Conservation (phyloP, 2,888 invertebrate genomes). For the Labia minor region DNA sequence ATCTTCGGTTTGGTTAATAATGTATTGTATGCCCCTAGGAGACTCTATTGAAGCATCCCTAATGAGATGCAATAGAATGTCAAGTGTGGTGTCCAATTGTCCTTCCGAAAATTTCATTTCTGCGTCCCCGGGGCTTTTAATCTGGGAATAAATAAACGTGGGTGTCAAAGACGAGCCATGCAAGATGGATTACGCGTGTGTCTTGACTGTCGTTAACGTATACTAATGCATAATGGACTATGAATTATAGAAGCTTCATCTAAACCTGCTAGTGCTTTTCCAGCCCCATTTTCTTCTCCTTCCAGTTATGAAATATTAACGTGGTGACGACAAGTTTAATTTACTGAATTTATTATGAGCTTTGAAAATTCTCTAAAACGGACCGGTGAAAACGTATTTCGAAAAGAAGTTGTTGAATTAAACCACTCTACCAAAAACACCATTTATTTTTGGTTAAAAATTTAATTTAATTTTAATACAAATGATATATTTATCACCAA, state of each 20-base stretch:
- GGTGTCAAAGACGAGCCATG: background rate
- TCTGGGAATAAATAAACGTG: background rate
- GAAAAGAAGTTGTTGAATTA: too few relatives aligned
- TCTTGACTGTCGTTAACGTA: background rate
- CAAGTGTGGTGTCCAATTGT: background rate
- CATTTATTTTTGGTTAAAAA: too few relatives aligned
- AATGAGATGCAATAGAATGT: background rate
- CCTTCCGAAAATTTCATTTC: background rate
- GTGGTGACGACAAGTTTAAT: constrained; percentile 1
- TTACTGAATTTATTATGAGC: background rate
- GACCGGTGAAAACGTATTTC: background rate
- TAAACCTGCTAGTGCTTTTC: background rate
- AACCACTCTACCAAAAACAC: too few relatives aligned
- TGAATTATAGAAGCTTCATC: constrained; percentile 6
- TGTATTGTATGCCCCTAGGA: too few relatives aligned
- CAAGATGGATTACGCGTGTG: background rate
- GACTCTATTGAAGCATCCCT: background rate
- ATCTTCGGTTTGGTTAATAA: too few relatives aligned
- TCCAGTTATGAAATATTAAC: background rate
- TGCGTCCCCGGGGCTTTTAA: background rate
- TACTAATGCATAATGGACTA: background rate
- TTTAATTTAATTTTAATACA: too few relatives aligned
- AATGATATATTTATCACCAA: too few relatives aligned
- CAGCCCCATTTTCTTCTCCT: background rate
- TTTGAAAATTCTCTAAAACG: background rate